phyloP scores from a whole-genome alignment of 2,113 vertebrate species.

The Brienomyrus longianalis region DNA sequence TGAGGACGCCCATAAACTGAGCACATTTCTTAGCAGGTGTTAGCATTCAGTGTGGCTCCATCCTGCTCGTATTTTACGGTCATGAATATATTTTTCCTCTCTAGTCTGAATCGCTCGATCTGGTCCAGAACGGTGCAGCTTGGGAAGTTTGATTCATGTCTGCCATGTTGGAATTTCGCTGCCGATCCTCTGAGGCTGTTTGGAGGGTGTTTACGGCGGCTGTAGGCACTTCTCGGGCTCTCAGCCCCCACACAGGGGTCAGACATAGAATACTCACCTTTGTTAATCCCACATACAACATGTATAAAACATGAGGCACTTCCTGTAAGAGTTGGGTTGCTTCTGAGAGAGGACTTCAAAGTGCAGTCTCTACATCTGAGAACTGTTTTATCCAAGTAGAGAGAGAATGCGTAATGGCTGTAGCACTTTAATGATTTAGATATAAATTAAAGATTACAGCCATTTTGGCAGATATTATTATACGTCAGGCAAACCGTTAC shows the following conservation, averaged over 20 bases:
- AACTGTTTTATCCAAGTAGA: constrained; percentile 74
- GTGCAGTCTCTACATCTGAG: constrained; percentile 69
- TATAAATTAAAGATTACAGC: constrained; percentile 71
- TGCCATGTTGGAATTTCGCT: not conserved
- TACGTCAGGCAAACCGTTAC: constrained; percentile 38
- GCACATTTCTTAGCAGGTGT: not conserved
- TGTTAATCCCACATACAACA: constrained; percentile 56
- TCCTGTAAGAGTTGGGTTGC: constrained; percentile 66
- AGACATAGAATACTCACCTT: constrained; percentile 59
- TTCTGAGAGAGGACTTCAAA: constrained; percentile 74
- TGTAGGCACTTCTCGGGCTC: constrained; percentile 49
- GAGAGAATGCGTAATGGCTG: constrained; percentile 71
- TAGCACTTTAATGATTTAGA: constrained; percentile 69
- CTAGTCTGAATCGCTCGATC: not conserved
- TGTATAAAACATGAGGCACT: constrained; percentile 71
- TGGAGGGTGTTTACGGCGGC: constrained; percentile 26
- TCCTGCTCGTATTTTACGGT: not conserved
- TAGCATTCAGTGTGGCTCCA: not conserved
- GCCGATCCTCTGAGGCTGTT: constrained; percentile 3
- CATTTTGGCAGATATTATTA: constrained; percentile 58
- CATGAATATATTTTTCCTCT: not conserved
- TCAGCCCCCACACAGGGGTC: constrained; percentile 41
- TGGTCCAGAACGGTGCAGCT: not conserved
- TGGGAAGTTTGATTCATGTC: not conserved
- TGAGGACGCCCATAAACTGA: not conserved